Conservation (phyloP, 2,888 invertebrate genomes). For the Drosophila helvetica region DNA sequence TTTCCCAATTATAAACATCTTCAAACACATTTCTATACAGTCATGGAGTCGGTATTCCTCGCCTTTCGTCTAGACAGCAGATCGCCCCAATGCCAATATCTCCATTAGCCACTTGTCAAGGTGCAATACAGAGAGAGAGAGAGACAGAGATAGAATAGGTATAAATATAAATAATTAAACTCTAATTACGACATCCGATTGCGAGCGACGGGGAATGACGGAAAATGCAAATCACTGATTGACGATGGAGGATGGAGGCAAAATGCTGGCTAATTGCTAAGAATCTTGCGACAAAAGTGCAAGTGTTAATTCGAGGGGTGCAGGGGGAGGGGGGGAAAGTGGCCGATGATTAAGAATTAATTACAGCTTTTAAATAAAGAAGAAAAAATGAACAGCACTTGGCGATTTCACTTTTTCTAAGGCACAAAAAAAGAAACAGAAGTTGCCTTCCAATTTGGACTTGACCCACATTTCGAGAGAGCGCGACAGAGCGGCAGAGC, state of each 20-base stretch:
- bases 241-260: slow-evolving; percentile 8
- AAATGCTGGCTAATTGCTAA: slow-evolving; percentile 37
- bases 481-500: slow-evolving; percentile 40
- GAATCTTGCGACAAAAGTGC: slow-evolving; percentile 63
- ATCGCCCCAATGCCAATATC: slow-evolving; percentile 30
- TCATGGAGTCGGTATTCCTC: slow-evolving; percentile 4
- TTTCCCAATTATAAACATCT: too few relatives aligned
- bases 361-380: slow-evolving; percentile 45
- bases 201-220: neutral
- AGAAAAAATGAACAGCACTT: slow-evolving; percentile 37
- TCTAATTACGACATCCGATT: slow-evolving; percentile 16
- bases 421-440: slow-evolving; percentile 30
- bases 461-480: slow-evolving; percentile 65
- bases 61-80: slow-evolving; percentile 31
- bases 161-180: slow-evolving; percentile 37
- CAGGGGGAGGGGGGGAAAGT: neutral
- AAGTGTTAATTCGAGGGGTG: slow-evolving; percentile 58
- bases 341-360: slow-evolving; percentile 64
- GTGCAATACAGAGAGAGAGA: slow-evolving; percentile 1
- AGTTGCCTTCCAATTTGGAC: slow-evolving; percentile 44
- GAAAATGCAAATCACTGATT: slow-evolving; percentile 33
- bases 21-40: neutral
- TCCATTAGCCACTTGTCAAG: slow-evolving; percentile 11
- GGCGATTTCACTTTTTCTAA: slow-evolving; percentile 73
- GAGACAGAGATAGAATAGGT: slow-evolving; percentile 11